A percentile compares a stretch with the other conserved stretches of the same genome.
Conservation (phyloP, 2,888 invertebrate species). For the Eilema sororculum region DNA sequence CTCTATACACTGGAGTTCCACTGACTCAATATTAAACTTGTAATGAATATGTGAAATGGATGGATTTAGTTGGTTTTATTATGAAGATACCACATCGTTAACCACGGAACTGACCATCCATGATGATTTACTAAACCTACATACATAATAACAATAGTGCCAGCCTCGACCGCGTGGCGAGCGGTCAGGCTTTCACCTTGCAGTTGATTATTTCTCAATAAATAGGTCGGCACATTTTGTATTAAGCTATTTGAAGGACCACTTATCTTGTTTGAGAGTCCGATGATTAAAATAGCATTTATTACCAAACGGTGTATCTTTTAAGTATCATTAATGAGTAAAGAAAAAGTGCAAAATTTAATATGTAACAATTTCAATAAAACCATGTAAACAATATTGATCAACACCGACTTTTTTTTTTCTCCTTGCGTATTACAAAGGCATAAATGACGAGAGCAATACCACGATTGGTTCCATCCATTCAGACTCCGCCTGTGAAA, state of each 20-base stretch:
- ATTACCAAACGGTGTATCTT: constrained; percentile 86
- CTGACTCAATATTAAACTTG: constrained; percentile 62
- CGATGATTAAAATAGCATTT: constrained; percentile 84
- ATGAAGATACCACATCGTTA: constrained; percentile 36
- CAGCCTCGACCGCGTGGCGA: constrained; percentile 55
- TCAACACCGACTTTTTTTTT: constrained; percentile 69
- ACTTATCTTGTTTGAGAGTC: constrained; percentile 75
- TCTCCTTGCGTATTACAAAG: constrained; percentile 58
- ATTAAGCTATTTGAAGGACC: constrained; percentile 79
- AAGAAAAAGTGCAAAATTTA: constrained; percentile 85
- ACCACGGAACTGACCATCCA: constrained; percentile 52
- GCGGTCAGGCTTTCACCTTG: constrained; percentile 53
- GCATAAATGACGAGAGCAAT: constrained; percentile 54
- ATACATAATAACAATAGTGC: constrained; percentile 55
- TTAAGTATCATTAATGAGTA: constrained; percentile 81
- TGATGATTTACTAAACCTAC: constrained; percentile 54
- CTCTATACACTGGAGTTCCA: constrained; percentile 68
- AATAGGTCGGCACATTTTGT: constrained; percentile 64
- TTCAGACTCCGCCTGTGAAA: constrained; percentile 71
- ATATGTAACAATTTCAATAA: constrained; percentile 86
- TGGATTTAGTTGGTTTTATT: constrained; percentile 49
- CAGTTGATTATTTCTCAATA: constrained; percentile 50
- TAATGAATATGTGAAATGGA: constrained; percentile 48
- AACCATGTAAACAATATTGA: constrained; percentile 84
- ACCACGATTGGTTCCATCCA: constrained; percentile 66